phyloP scores from a whole-genome alignment of 2,797 vertebrate genomes.

The Mus caroli region DNA sequence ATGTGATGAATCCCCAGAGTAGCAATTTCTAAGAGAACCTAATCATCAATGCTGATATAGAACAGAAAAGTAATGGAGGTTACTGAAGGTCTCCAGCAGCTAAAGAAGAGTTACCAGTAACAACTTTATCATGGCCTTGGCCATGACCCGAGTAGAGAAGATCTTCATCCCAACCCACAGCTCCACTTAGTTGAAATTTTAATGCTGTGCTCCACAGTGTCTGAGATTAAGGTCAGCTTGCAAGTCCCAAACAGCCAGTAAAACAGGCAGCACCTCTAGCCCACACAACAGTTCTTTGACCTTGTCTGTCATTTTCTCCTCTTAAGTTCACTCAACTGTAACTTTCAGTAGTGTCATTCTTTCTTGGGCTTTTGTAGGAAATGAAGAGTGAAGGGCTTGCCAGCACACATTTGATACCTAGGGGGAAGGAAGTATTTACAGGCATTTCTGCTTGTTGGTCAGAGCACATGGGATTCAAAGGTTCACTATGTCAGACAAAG shows the following conservation, averaged over 20 bases:
- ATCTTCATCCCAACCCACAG: neutral
- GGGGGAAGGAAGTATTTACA: neutral
- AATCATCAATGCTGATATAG: neutral
- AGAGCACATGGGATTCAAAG: neutral
- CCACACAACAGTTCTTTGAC: neutral
- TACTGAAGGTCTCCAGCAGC: slow-evolving; percentile 40
- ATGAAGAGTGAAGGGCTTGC: slow-evolving; percentile 34
- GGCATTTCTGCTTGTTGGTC: slow-evolving; percentile 1
- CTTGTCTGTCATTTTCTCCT: neutral
- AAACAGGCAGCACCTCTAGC: slow-evolving; percentile 1
- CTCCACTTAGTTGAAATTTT: slow-evolving; percentile 43
- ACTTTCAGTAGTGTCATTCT: neutral
- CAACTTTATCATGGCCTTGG: slow-evolving; percentile 20
- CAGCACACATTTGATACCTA: neutral
- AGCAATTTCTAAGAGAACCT: slow-evolving; percentile 59
- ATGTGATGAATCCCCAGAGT: neutral
- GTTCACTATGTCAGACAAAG: neutral
- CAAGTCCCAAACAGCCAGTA: neutral
- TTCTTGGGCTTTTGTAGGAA: slow-evolving; percentile 24
- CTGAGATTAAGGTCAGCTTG: neutral
- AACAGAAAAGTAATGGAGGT: neutral
- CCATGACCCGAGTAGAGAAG: neutral
- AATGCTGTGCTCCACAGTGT: slow-evolving; percentile 18
- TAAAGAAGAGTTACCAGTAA: neutral
- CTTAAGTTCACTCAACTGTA: slow-evolving; percentile 12